Conservation (phyloP, 1,140 invertebrate genomes). For the Monomorium pharaonis region DNA sequence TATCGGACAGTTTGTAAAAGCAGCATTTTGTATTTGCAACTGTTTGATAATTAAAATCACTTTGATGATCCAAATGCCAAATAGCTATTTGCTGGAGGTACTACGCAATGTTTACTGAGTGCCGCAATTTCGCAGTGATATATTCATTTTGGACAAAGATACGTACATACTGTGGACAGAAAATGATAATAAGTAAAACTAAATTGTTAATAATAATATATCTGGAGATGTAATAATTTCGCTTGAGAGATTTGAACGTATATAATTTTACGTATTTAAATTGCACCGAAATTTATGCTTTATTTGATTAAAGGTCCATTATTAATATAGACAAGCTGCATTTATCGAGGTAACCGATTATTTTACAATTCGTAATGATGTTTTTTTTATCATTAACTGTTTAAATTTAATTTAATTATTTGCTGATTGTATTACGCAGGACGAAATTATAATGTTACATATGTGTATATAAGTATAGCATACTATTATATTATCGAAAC, state of each 20-base stretch:
- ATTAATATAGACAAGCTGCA: neutral
- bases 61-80: neutral
- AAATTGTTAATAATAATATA: neutral
- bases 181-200: conserved; percentile 4
- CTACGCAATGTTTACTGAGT: neutral
- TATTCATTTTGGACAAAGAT: neutral
- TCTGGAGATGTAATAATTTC: neutral
- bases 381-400: conserved; percentile 14
- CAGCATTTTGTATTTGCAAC: neutral
- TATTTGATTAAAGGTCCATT: neutral
- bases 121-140: neutral
- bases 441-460: neutral
- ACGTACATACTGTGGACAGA: neutral
- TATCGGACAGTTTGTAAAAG: neutral
- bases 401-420: conserved; percentile 24
- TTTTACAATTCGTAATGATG: neutral
- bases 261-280: conserved; percentile 19
- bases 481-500: conserved; percentile 25
- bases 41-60: conserved; percentile 18
- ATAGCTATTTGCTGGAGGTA: neutral
- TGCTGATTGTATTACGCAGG: neutral
- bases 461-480: neutral
- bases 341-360: conserved; percentile 9
- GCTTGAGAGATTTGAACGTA: neutral
- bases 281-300: neutral